A percentile compares a stretch with the other conserved stretches of the same genome.
Evolutionary conservation across 2,113 vertebrate species (phyloP).

Genomic region (Neopipo cinnamomea): DNA sequence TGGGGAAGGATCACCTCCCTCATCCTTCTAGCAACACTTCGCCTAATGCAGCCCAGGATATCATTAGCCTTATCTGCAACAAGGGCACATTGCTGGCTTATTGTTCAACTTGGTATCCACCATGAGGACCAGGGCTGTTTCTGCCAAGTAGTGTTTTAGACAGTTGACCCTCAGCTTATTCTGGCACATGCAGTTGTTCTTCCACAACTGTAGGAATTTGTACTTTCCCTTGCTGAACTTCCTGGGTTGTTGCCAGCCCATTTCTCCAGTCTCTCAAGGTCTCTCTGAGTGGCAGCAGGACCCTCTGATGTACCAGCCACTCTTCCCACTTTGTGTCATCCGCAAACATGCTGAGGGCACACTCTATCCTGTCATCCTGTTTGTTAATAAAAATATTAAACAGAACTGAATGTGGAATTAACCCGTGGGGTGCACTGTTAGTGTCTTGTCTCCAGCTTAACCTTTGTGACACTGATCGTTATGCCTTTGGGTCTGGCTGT

Average conservation of each 20-base stretch:
- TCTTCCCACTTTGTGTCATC: background rate
- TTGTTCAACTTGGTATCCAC: background rate
- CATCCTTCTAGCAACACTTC: background rate
- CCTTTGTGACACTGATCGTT: background rate
- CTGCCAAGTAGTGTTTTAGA: background rate
- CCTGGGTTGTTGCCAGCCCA: background rate
- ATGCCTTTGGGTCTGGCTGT: fast-evolving
- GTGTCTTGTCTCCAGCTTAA: background rate
- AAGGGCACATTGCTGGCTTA: background rate
- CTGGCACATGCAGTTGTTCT: background rate
- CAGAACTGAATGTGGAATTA: background rate
- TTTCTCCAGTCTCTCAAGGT: background rate
- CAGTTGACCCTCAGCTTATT: background rate
- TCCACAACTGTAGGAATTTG: background rate
- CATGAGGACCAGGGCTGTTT: background rate
- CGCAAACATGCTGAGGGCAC: background rate
- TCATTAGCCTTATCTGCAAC: background rate
- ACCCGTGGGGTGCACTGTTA: no score
- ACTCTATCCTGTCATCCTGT: background rate
- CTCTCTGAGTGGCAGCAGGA: background rate
- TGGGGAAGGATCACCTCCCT: background rate
- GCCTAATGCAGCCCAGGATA: background rate
- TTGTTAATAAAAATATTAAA: background rate
- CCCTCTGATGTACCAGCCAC: background rate
- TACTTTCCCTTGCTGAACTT: background rate